phyloP scores from a whole-genome alignment of 2,888 invertebrate genomes.

The Acanthosepion esculentum region DNA sequence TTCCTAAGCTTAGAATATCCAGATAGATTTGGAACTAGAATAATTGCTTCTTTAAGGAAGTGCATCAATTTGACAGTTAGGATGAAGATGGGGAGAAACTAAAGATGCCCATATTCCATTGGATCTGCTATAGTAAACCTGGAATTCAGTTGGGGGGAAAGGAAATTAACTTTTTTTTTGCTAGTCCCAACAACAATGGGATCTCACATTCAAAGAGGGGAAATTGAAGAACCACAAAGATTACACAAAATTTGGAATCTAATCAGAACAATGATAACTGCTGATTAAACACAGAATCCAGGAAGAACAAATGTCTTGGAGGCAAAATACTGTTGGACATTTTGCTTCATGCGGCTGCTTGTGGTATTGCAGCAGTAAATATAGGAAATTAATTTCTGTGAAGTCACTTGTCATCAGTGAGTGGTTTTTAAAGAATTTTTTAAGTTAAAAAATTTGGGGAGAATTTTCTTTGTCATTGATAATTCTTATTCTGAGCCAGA shows the following conservation, averaged over 20 bases:
- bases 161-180: not conserved
- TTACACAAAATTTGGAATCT: not conserved
- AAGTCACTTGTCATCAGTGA: not conserved
- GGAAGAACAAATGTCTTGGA: not conserved
- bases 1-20: not conserved
- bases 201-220: not conserved
- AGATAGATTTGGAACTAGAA: not conserved
- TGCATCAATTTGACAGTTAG: not conserved
- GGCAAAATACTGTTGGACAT: conserved; percentile 22
- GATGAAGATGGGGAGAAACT: not conserved
- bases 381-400: conserved; percentile 1
- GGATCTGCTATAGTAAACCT: not conserved
- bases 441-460: not conserved
- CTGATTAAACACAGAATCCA: not conserved
- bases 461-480: not conserved
- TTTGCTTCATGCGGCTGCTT: not conserved
- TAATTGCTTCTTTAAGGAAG: conserved; percentile 6
- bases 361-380: not conserved
- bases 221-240: conserved; percentile 33
- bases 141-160: not conserved
- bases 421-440: not conserved
- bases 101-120: not conserved
- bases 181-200: not conserved
- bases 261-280: conserved; percentile 12
- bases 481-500: not conserved